A percentile compares a stretch with the other conserved stretches of the same genome.
Conservation (phyloP, 2,888 invertebrate genomes). For the Machimus rusticus region DNA sequence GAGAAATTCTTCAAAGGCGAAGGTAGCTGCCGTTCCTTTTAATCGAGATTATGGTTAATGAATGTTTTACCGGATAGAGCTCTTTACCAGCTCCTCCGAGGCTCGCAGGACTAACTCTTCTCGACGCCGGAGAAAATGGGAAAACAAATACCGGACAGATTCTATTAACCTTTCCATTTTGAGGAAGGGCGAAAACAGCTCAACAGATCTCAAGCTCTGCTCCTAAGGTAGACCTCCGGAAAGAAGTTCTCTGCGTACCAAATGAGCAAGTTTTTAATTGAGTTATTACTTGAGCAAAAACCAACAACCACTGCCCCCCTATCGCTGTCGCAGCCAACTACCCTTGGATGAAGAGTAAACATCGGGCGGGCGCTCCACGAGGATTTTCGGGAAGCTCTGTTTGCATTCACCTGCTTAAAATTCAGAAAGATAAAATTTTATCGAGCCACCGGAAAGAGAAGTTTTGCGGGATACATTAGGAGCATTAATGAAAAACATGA, state of each 20-base stretch:
- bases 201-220: neutral
- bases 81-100: neutral
- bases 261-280: conserved; percentile 43
- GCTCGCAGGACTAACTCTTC: neutral
- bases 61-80: neutral
- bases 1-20: neutral
- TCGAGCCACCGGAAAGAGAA: conserved; percentile 1
- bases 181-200: neutral
- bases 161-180: conserved; percentile 39
- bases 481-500: conserved; percentile 41
- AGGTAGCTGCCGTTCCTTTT: neutral
- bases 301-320: conserved; percentile 37
- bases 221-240: neutral
- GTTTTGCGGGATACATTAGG: conserved; percentile 38
- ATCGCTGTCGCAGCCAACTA: neutral
- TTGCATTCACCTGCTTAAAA: conserved; percentile 42
- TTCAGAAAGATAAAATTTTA: conserved; percentile 41
- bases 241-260: conserved; percentile 27
- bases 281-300: conserved; percentile 43
- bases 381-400: neutral
- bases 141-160: conserved; percentile 40
- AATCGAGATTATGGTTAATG: conserved; percentile 2
- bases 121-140: neutral
- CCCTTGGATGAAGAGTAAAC: neutral
- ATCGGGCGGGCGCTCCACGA: neutral